These are phyloP conservation scores for Epinotia bilunana DNA, from an alignment of 2,888 invertebrate genomes.

Conservation along the genomic window DNA sequence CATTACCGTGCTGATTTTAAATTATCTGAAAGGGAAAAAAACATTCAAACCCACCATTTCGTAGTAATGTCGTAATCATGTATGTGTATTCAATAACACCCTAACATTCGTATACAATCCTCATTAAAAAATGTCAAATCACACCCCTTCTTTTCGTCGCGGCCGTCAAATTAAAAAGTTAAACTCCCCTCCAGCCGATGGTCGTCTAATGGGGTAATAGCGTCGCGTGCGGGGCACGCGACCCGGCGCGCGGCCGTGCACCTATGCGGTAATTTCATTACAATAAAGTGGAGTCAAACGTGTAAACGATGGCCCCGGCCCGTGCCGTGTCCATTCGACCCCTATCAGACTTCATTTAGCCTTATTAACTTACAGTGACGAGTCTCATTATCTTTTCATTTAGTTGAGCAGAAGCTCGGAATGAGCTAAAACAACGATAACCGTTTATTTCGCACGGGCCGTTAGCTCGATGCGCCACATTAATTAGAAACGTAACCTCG, in stretches of 20 bases:
- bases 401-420: neutral
- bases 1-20: neutral
- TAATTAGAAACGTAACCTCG: neutral
- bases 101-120: constrained; percentile 23
- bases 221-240: constrained; percentile 55
- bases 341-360: constrained; percentile 28
- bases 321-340: constrained; percentile 36
- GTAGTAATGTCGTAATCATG: neutral
- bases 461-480: neutral
- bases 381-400: constrained; percentile 13
- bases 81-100: constrained; percentile 18
- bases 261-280: constrained; percentile 76
- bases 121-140: constrained; percentile 60
- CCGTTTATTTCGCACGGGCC: neutral
- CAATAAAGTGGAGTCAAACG: constrained; percentile 80
- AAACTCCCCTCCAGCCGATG: constrained; percentile 63
- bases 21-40: neutral
- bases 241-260: constrained; percentile 64
- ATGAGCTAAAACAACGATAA: neutral
- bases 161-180: constrained; percentile 79
- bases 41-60: neutral
- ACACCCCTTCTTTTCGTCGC: constrained; percentile 66
- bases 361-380: constrained; percentile 21
- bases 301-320: constrained; percentile 64
- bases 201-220: constrained; percentile 79